Base-by-base conservation (phyloP, 2,888 invertebrate genomes). In the Hirtodrosophila cameraria region DNA sequence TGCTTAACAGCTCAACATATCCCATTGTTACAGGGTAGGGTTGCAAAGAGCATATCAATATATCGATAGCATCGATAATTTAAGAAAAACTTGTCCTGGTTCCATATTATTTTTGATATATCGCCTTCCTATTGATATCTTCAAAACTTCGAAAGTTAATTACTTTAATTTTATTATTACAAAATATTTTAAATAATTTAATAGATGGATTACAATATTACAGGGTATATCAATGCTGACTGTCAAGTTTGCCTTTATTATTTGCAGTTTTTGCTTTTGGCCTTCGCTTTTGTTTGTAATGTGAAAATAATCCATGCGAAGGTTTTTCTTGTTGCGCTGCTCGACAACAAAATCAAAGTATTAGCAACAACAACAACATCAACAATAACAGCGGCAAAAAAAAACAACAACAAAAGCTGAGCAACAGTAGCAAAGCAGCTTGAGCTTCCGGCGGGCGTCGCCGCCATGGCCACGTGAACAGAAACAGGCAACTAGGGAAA, bases 301-400 rank as follows among this genome's bases (percentile, higher is more conserved):
- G 75, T 68, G 85, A 84, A 84, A 84, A 84, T 81, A 86, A 86
- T 84, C 85, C 74, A 65, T 54, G 64, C 65, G 62, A 72, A 61
- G 67, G 67, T 70, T 71, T n/a, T 11, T 18, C 12, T 49, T 36
- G 36, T 66, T 28, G 67, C 52, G 52, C 38, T 28, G 30, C 18
- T 30, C 45, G 35, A 16, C 67, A 53, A 61, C 57, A 70, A 79
- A 86, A 75, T 75, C 64, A 84, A 81, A 80, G 85, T 86, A 80
- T 86, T 76, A 76, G 50, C 77, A 83, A 52, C 64, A 54, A 33
- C 11, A 61, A n/a, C 11, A 45, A 7, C 36, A 58, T 18, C 33
- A 35, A 18, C 13, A 38, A 25, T 33, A 36, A 20, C 55, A 61
- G 43, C 41, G 46, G 6, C 18, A 27, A 18, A 9, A 53, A 75